Evolutionary conservation across 30 jellyfish, hydroid and myxozoan genomes (phyloP), one percentile per base, ranked within the genome.

Genomic region (Aurelia sp.): DNA sequence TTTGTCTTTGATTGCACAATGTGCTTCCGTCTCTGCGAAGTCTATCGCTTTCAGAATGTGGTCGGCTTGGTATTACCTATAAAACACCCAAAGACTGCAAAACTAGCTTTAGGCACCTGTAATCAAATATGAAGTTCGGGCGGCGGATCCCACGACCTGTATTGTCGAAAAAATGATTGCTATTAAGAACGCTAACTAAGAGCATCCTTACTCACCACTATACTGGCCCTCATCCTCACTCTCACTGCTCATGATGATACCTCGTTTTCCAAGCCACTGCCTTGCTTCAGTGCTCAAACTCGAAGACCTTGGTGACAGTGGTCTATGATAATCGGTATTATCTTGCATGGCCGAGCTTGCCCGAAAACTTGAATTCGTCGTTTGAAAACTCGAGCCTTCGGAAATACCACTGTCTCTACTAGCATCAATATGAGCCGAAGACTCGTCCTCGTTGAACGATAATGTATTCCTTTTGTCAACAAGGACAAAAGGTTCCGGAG

Each of bases 381-480:
- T 71, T 62, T 8, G 58, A 44, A 78, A 70, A 62, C 89, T 77
- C 71, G 79, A 19, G 72, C 96, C 91, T 59, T 91, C 98, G 13
- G 98, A 92, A 23, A 92, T 76, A 12, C 98, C 98, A 92, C 97
- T 87, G 85, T 92, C 98, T 76, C 92, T 82, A 72, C 98, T 92
- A 2, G 82, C 72, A 76, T 92, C 97, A 35, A 82, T 50, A 18
- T 35, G 74, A 19, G 58, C 33, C 15, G 71, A 81, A 5, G 83
- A 66, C 13, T 69, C 85, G 17, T 60, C 92, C 33, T 69, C 92
- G n/a, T 47, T 47, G 57, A 52, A 82, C 20, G 92, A 82, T 47
- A 13, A 11, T 31, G 50, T 62, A 13, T 66, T 71, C 33, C n/a
- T 37, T 18, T 40, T 47, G 12, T 44, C 55, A 23, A 21, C 76